These are phyloP conservation scores for Aspidiotus destructor DNA, from an alignment of 2,888 invertebrate species.

Conservation along the genomic window DNA sequence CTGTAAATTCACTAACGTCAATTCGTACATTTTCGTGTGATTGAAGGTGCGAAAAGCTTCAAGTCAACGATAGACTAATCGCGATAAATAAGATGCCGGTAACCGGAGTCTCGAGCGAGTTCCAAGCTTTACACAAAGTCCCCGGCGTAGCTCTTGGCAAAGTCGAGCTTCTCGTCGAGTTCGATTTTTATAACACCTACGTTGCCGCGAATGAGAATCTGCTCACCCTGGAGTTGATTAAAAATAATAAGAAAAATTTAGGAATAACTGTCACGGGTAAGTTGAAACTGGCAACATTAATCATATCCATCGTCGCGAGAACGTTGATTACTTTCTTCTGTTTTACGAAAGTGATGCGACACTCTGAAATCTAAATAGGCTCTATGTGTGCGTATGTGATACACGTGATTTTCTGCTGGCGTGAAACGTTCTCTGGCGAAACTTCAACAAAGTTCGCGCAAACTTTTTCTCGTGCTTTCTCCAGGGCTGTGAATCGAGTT, in stretches of 20 bases:
- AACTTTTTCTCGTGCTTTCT: no score
- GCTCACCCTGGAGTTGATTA: slow-evolving; percentile 77
- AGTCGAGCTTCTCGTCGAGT: slow-evolving; percentile 72
- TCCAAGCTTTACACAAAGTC: slow-evolving; percentile 34
- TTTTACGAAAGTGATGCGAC: no score
- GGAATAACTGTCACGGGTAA: slow-evolving; percentile 82
- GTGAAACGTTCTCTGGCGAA: no score
- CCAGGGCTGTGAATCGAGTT: background rate
- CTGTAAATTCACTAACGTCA: no score
- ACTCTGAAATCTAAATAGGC: no score
- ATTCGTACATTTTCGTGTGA: background rate
- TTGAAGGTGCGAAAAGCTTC: slow-evolving; percentile 59
- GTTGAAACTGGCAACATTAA: slow-evolving; percentile 16
- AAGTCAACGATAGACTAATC: slow-evolving; percentile 72
- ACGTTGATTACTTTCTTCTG: no score
- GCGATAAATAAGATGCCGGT: slow-evolving; percentile 53
- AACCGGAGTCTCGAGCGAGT: slow-evolving; percentile 31
- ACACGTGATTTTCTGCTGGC: no score
- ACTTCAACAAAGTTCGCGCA: no score
- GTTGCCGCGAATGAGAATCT: slow-evolving; percentile 66
- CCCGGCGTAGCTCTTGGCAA: slow-evolving; percentile 40
- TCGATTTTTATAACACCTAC: slow-evolving; percentile 83
- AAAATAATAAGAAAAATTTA: slow-evolving; percentile 59
- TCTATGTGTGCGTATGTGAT: no score
- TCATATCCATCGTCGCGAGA: no score